Evolutionary conservation across 37 sponge, comb jelly and placozoan species (phyloP).

Genomic region (Beroe ovata): DNA sequence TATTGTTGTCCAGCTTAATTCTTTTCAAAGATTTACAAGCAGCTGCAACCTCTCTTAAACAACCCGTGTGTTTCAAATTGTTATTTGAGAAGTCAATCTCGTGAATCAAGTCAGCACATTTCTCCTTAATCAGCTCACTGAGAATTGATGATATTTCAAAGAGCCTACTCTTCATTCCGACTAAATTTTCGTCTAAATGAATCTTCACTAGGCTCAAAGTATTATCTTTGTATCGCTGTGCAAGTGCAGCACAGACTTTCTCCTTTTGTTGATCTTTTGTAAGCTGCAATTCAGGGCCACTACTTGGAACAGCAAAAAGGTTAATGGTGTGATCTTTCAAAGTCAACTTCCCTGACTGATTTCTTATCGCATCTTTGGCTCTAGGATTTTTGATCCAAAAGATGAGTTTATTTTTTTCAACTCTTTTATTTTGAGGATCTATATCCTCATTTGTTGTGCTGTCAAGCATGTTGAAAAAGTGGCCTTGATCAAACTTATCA

Average conservation of each 20-base stretch:
- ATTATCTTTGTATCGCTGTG: slow-evolving; percentile 11
- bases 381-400: slow-evolving; percentile 59
- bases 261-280: slow-evolving; percentile 33
- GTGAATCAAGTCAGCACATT: slow-evolving; percentile 28
- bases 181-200: background rate
- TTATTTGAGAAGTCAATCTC: slow-evolving; percentile 63
- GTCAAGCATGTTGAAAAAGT: slow-evolving; percentile 51
- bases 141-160: slow-evolving; percentile 12
- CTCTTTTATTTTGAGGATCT: slow-evolving; percentile 41
- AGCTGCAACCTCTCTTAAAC: slow-evolving; percentile 9
- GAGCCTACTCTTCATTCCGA: slow-evolving; percentile 5
- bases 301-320: slow-evolving; percentile 29
- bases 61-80: slow-evolving; percentile 32
- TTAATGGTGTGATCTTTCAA: slow-evolving; percentile 58
- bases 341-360: slow-evolving; percentile 42
- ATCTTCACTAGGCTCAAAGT: background rate
- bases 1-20: slow-evolving; percentile 15
- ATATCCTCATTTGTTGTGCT: slow-evolving; percentile 45
- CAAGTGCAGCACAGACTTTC: slow-evolving; percentile 28
- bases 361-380: slow-evolving; percentile 52
- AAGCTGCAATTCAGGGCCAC: slow-evolving; percentile 13
- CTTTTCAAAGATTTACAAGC: background rate
- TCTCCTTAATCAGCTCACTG: slow-evolving; percentile 29
- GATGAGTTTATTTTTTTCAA: slow-evolving; percentile 41
- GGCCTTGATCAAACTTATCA: slow-evolving; percentile 30